Conservation (phyloP, 92 coral and sea anemone species). For the Anthopleura xanthogrammica region DNA sequence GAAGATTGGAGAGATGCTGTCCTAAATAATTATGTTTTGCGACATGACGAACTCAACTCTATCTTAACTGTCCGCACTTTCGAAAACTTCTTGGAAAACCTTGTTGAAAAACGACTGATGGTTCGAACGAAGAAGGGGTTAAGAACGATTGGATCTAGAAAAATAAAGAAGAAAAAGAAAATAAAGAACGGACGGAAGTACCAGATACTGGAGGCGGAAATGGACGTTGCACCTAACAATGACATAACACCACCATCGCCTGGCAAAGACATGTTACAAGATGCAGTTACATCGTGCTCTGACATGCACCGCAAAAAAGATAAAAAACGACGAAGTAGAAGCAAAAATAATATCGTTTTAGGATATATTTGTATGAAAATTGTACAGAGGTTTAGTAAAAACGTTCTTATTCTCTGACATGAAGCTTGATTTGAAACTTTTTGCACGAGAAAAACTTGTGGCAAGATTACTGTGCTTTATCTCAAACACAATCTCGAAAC, state of each 20-base stretch:
- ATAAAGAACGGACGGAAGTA: conserved; percentile 2
- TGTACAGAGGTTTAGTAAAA: neutral
- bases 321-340: neutral
- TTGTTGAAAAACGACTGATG: conserved; percentile 14
- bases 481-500: too few relatives aligned
- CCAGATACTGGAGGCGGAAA: neutral
- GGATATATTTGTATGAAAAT: conserved; percentile 18
- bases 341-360: neutral
- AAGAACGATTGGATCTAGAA: neutral
- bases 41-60: conserved; percentile 12
- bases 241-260: neutral
- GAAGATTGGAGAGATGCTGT: conserved; percentile 39
- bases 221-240: too few relatives aligned
- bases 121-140: neutral
- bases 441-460: neutral
- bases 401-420: neutral
- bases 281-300: too few relatives aligned
- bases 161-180: neutral
- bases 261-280: neutral
- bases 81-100: conserved; percentile 11
- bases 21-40: conserved; percentile 12
- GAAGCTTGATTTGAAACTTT: neutral
- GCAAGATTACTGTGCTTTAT: neutral
- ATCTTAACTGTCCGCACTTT: conserved; percentile 19
- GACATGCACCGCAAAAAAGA: neutral